Conservation (phyloP, 2,113 vertebrate genomes). For the Dolichallabes microphthalmus region DNA sequence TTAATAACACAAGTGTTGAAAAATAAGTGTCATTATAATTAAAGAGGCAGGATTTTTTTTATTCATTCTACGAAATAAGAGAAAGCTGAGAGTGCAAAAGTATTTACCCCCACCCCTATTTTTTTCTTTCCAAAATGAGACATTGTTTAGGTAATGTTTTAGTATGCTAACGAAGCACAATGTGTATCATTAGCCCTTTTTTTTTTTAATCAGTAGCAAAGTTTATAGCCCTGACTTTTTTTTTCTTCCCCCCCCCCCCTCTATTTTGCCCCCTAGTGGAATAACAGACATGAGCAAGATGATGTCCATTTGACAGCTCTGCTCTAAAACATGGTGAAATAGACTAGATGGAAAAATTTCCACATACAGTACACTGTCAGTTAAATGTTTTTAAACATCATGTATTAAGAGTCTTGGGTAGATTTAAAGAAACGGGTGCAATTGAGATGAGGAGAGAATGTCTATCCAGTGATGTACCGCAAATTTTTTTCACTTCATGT, state of each 20-base stretch:
- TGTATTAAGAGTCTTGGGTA: background rate
- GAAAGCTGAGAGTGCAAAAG: too few relatives aligned
- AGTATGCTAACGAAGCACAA: background rate
- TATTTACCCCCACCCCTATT: too few relatives aligned
- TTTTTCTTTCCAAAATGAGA: too few relatives aligned
- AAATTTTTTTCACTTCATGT: too few relatives aligned
- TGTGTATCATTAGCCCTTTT: background rate
- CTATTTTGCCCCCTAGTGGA: background rate
- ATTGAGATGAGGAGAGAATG: too few relatives aligned
- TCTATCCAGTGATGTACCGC: too few relatives aligned
- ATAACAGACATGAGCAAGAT: background rate
- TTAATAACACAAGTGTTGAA: too few relatives aligned
- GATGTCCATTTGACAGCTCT: background rate
- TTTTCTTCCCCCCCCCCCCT: too few relatives aligned
- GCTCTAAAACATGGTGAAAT: background rate
- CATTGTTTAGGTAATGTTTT: too few relatives aligned
- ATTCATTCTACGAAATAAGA: too few relatives aligned
- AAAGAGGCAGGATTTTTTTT: too few relatives aligned
- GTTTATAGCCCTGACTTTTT: background rate
- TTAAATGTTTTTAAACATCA: background rate
- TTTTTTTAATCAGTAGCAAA: background rate
- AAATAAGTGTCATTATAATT: too few relatives aligned
- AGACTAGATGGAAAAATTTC: background rate
- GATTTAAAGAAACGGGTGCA: background rate
- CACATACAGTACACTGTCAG: background rate